phyloP scores from a whole-genome alignment of 2,888 invertebrate species.

The Drosophila nr. medialis region DNA sequence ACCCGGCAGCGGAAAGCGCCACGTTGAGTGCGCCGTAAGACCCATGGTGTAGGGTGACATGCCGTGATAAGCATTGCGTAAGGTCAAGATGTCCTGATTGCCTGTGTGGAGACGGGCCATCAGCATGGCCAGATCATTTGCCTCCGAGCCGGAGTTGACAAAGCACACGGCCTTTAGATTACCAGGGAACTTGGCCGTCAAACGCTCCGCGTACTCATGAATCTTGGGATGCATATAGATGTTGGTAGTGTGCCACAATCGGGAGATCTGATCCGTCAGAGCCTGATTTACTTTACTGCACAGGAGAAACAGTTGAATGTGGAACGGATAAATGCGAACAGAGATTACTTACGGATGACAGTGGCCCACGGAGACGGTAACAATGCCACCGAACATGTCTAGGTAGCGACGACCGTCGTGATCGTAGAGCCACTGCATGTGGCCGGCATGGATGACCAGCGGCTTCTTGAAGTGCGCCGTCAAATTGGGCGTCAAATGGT shows the following conservation, averaged over 20 bases:
- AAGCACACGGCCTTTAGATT: constrained; percentile 96
- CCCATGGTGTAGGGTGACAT: constrained; percentile 94
- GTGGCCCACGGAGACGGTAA: constrained; percentile 98
- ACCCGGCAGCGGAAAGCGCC: constrained; percentile 90
- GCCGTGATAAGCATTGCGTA: constrained; percentile 97
- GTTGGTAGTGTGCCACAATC: constrained; percentile 96
- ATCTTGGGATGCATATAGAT: constrained; percentile 96
- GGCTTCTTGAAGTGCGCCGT: constrained; percentile 92
- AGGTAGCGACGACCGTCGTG: constrained; percentile 93
- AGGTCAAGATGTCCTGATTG: constrained; percentile 92
- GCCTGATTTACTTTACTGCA: constrained; percentile 93
- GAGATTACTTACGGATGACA: constrained; percentile 94
- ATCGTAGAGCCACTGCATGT: constrained; percentile 97
- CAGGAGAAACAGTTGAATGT: neutral
- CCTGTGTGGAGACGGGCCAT: constrained; percentile 95
- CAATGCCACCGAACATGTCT: constrained; percentile 98
- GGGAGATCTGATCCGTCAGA: constrained; percentile 90
- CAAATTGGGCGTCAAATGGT: constrained; percentile 90
- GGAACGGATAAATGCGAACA: neutral
- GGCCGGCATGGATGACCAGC: constrained; percentile 92
- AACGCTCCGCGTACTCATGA: constrained; percentile 94
- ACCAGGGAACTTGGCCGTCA: constrained; percentile 92
- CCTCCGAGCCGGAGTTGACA: constrained; percentile 98
- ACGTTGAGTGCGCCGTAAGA: constrained; percentile 91
- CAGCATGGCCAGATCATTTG: constrained; percentile 96